Percentiles rank a stretch among this genome's conserved stretches.
These are phyloP conservation scores for Agapostemon virescens DNA, from an alignment of 2,888 invertebrate species.

Conservation along the genomic window DNA sequence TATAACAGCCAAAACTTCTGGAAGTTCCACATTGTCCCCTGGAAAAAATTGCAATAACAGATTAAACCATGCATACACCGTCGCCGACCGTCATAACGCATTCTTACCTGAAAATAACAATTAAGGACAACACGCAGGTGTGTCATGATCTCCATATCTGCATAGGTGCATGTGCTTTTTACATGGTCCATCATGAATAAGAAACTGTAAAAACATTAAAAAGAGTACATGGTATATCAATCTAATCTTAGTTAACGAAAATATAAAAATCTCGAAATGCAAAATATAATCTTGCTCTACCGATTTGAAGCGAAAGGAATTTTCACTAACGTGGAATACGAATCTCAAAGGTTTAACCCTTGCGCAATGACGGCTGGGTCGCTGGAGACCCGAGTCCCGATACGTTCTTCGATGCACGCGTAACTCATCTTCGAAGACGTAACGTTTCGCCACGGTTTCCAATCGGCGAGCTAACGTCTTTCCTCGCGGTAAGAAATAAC, in stretches of 20 bases:
- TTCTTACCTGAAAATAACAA: slow-evolving; percentile 71
- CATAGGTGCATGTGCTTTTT: slow-evolving; percentile 65
- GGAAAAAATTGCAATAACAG: slow-evolving; percentile 31
- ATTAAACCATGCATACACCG: not conserved
- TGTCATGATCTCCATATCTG: slow-evolving; percentile 61
- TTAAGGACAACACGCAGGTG: slow-evolving; percentile 63
- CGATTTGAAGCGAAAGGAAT: not conserved
- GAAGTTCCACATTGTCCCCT: slow-evolving; percentile 74
- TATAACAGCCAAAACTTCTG: slow-evolving; percentile 69
- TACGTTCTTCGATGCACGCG: not conserved
- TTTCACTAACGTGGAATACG: not conserved
- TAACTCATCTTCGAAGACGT: not conserved
- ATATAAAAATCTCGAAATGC: not conserved
- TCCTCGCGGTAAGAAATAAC: not conserved
- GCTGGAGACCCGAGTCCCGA: not conserved
- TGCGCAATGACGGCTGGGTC: not conserved
- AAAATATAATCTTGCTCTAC: not conserved
- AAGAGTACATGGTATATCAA: slow-evolving; percentile 13
- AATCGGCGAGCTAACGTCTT: not conserved
- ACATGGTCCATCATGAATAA: slow-evolving; percentile 71
- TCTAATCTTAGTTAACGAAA: not conserved
- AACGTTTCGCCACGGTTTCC: not conserved
- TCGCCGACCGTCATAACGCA: not conserved
- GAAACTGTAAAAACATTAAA: slow-evolving; percentile 48
- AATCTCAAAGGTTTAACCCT: not conserved